Base-by-base conservation (phyloP, 1,140 invertebrate genomes). In the Drosophila pectinifera region DNA sequence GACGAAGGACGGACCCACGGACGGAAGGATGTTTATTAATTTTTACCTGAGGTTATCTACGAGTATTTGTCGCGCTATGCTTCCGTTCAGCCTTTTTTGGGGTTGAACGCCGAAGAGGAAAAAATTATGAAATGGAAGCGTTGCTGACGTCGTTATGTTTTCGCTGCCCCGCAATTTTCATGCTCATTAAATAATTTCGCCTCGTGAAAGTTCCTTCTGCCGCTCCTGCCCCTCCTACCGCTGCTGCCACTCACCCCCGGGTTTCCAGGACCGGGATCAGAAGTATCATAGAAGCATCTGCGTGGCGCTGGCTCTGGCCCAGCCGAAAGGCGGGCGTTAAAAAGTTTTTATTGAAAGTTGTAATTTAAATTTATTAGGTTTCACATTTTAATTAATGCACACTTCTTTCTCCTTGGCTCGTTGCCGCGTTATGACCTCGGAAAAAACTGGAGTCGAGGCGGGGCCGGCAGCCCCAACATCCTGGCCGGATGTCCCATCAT, bases 331-430 rank as follows among this genome's bases (percentile, higher is more conserved):
- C 65, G 75, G 67, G 75, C 76, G 79, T 68, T 80, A 76, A 82
- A 77, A 88, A 88, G 67, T 89, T 88, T 88, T 83, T 83, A 83
- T 89, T 88, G 84, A 88, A 88, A 88, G 79, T 88, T 88, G 73
- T 88, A 84, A 88, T 88, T 88, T 84, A 88, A 84, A 88, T 88
- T 88, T 88, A 88, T 88, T 84, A 88, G 84, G 84, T 80, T 88
- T 88, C 84, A 89, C 84, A 89, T 88, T 88, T 89, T 88, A 89
- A 88, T 88, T 88, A 88, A 89, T 89, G 84, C 80, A 69, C 64
- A 89, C 80, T 89, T 88, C 59, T 43, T 42, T 43, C 16, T 24
- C 49, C 14, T 58, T 24, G 49, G 16, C 55, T 46, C 67, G 51
- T 69, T 41, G 64, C 64, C n/a, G 51, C 31, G 68, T 26, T 24